These are phyloP conservation scores for Styela plicata DNA, from an alignment of 23 tunicate species.

Conservation along the genomic window DNA sequence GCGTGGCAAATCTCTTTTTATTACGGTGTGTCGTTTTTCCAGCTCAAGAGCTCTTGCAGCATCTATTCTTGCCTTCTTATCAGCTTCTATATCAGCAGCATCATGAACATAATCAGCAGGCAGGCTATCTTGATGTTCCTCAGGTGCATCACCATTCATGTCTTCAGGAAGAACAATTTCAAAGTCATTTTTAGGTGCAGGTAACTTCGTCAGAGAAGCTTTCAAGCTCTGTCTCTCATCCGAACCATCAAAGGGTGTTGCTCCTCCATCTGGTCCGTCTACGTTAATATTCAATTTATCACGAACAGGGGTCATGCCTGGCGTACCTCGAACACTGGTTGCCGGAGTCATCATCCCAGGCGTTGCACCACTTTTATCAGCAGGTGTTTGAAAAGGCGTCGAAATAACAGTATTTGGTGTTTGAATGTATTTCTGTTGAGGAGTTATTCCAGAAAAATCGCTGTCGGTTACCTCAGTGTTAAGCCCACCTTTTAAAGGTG, in stretches of 20 bases:
- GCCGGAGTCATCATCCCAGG: conserved; percentile 84
- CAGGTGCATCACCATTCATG: conserved; percentile 35
- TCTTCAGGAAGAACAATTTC: conserved; percentile 95
- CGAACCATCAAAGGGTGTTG: conserved; percentile 70
- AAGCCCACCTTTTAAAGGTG: conserved; percentile 88
- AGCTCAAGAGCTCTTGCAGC: conserved; percentile 39
- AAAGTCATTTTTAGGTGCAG: conserved; percentile 82
- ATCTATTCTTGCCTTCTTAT: conserved; percentile 39
- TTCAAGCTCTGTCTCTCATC: conserved; percentile 61
- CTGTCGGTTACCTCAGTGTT: conserved; percentile 84
- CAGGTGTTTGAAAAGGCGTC: conserved; percentile 68
- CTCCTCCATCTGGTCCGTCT: conserved; percentile 41
- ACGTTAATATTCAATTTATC: conserved; percentile 90
- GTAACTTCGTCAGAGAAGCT: conserved; percentile 53
- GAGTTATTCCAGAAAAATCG: conserved; percentile 94
- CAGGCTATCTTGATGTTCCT: conserved; percentile 33
- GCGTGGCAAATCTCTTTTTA: conserved; percentile 72
- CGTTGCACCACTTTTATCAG: conserved; percentile 44
- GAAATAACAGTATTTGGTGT: conserved; percentile 92
- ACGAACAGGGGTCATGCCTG: conserved; percentile 89
- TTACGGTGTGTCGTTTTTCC: conserved; percentile 68
- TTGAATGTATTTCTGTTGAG: conserved; percentile 56
- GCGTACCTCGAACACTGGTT: conserved; percentile 38
- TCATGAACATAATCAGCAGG: conserved; percentile 58
- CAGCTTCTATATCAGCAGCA: conserved; percentile 81